Base-by-base conservation (phyloP, 2,113 vertebrate species). In the Podarcis cretensis region DNA sequence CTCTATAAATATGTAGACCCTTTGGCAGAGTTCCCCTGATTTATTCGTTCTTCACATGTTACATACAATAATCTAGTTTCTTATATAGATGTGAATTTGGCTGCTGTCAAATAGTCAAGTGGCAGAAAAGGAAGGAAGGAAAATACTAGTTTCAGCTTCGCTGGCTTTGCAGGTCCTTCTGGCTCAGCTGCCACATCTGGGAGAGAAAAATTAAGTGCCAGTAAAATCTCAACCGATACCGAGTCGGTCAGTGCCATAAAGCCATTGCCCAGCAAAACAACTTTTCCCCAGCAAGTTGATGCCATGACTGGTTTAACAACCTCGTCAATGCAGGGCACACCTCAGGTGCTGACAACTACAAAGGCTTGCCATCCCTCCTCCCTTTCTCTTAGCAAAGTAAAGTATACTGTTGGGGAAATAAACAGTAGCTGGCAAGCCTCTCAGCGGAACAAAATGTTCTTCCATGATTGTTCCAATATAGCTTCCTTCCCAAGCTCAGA, bases 81-180 rank as follows among this genome's bases (percentile, higher is more conserved):
- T 6, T 37, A 37, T 37, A 4, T 37, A 37, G 37, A 37, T 37
- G 37, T 37, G 37, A 37, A 37, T 37, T 37, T 37, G 37, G 37
- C 37, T 25, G 35, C 48, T 48, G 75, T 18, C 5, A 32, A 35
- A 75, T 5, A 4, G 13, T 63, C 78, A n/a, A 68, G 43, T 35
- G n/a, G 27, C 30, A 2, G 23, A 75, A 59, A 37, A 37, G 12
- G n/a, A 37, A 37, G 12, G 73, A 23, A 27, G 59, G 80, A 21
- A 66, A 43, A 30, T n/a, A 5, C 7, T 27, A 27, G 37, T 32
- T 37, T 76, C 10, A 4, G 59, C 80, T 65, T 54, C 59, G 20
- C 73, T 32, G 57, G 81, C 73, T 35, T 54, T 74, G 37, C 81
- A 77, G 30, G 80, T 88, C 74, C 73, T 88, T 66, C 87, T 30